Conservation (phyloP, 2,113 vertebrate genomes). For the Cairina moschata region DNA sequence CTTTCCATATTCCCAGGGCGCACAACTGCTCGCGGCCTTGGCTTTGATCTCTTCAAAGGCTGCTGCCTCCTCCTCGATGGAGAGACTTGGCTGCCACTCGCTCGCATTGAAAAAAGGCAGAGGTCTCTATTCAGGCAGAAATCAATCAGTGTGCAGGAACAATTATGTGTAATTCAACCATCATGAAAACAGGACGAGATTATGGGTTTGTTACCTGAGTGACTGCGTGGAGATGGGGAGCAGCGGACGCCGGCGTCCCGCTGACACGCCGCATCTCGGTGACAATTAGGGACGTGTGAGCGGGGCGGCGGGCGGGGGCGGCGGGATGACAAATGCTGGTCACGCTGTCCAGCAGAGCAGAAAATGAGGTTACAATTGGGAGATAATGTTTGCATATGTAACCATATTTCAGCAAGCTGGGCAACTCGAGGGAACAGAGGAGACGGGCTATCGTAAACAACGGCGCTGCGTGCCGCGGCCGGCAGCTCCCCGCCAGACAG, state of each 20-base stretch:
- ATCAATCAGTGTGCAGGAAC: slow-evolving; percentile 97
- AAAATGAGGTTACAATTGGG: slow-evolving; percentile 96
- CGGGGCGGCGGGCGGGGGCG: slow-evolving; percentile 77
- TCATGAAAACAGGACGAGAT: slow-evolving; percentile 92
- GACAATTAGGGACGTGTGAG: slow-evolving; percentile 85
- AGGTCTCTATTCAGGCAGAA: slow-evolving; percentile 95
- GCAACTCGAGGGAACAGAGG: slow-evolving; percentile 72
- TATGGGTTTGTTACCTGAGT: slow-evolving; percentile 98
- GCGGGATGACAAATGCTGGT: slow-evolving; percentile 87
- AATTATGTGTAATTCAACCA: slow-evolving; percentile 98
- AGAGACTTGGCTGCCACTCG: slow-evolving; percentile 97
- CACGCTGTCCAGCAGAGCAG: slow-evolving; percentile 95
- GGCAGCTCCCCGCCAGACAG: background rate
- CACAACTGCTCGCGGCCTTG: slow-evolving; percentile 99
- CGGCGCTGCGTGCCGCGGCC: background rate
- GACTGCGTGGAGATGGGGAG: slow-evolving; percentile 81
- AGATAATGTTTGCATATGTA: slow-evolving; percentile 98
- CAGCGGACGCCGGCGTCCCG: slow-evolving; percentile 83
- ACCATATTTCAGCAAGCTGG: slow-evolving; percentile 88
- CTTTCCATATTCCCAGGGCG: slow-evolving; percentile 99
- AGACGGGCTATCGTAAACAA: slow-evolving; percentile 34
- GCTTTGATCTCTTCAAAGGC: slow-evolving; percentile 99
- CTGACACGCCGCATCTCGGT: slow-evolving; percentile 84
- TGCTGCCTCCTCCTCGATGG: slow-evolving; percentile 98
- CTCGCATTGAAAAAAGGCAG: slow-evolving; percentile 89